These are phyloP conservation scores for Actinia tenebrosa DNA, from an alignment of 64 coral and sea anemone genomes.

Conservation along the genomic window DNA sequence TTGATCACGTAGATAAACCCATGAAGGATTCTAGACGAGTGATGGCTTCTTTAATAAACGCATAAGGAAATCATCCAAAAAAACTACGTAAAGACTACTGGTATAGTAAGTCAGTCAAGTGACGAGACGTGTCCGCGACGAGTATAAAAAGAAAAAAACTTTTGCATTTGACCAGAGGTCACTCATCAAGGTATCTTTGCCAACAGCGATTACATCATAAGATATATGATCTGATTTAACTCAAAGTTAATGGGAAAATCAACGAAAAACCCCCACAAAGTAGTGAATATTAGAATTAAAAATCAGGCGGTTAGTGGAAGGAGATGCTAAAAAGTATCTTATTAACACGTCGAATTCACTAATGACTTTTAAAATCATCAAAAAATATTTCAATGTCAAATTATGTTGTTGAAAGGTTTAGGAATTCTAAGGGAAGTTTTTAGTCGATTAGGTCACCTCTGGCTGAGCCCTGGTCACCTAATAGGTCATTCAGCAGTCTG, in stretches of 20 bases:
- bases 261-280: no score
- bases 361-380: background rate
- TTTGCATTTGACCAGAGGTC: no score
- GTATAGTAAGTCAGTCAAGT: no score
- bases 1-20: background rate
- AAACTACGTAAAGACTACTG: no score
- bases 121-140: no score
- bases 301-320: background rate
- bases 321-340: background rate
- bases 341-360: background rate
- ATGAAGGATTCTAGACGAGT: background rate
- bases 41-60: background rate
- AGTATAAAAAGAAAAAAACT: no score
- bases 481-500: background rate
- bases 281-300: no score
- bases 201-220: no score
- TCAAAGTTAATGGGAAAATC: no score
- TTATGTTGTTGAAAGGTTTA: background rate
- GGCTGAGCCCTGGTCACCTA: background rate
- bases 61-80: no score
- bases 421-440: constrained; percentile 1
- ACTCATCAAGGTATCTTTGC: no score
- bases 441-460: background rate
- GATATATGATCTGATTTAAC: no score
- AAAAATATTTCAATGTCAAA: background rate